These are phyloP conservation scores for Drosophila sordidula DNA, from an alignment of 2,888 invertebrate genomes.

Conservation along the genomic window DNA sequence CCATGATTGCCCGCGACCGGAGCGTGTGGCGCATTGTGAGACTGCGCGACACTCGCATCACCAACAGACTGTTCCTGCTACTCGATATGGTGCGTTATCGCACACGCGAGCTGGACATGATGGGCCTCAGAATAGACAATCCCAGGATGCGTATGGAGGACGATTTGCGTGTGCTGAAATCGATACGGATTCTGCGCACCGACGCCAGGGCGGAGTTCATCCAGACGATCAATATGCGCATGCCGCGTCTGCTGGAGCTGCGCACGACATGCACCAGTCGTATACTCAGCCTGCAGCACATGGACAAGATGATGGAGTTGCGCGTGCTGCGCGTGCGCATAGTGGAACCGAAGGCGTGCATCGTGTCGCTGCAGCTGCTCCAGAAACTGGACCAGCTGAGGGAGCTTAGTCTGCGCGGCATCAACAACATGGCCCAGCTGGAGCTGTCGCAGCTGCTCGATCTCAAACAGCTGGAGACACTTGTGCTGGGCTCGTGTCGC, in stretches of 20 bases:
- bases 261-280: constrained; percentile 91
- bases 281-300: constrained; percentile 87
- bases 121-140: constrained; percentile 88
- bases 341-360: constrained; percentile 86
- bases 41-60: constrained; percentile 93
- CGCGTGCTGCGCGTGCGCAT: constrained; percentile 91
- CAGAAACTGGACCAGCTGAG: constrained; percentile 88
- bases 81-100: constrained; percentile 89
- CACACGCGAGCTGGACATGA: constrained; percentile 91
- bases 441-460: constrained; percentile 88
- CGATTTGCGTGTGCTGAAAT: constrained; percentile 87
- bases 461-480: constrained; percentile 88
- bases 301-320: constrained; percentile 88
- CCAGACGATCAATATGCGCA: constrained; percentile 86
- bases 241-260: constrained; percentile 88
- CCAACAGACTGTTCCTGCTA: constrained; percentile 91
- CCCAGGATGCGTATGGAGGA: constrained; percentile 89
- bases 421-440: constrained; percentile 86
- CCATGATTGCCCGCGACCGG: constrained; percentile 89
- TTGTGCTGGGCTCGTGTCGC: constrained; percentile 93
- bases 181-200: constrained; percentile 87
- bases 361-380: constrained; percentile 87
- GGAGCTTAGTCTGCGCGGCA: constrained; percentile 87
- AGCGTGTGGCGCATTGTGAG: constrained; percentile 92
- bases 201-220: constrained; percentile 91